Evolutionary conservation across 2,797 vertebrate genomes (phyloP).

Genomic region (Enteromius unitaeniatus): DNA sequence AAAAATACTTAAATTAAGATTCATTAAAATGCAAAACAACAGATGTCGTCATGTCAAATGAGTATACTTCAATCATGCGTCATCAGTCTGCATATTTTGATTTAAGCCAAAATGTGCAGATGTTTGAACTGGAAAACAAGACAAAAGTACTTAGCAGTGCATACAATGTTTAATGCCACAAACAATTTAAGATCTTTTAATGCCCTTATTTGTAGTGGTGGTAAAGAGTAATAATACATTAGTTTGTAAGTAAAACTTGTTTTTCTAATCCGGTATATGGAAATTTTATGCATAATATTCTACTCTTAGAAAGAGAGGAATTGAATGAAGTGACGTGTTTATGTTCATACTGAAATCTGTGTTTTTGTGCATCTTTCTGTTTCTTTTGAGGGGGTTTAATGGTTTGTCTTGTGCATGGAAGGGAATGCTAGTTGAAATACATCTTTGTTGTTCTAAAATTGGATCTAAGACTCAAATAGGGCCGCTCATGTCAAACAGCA

Average conservation of each 20-base stretch:
- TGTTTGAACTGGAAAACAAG: background rate
- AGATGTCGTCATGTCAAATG: background rate
- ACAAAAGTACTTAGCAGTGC: background rate
- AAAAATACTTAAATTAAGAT: background rate
- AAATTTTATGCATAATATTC: slow-evolving; percentile 51
- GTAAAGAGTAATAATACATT: background rate
- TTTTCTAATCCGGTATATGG: slow-evolving; percentile 1
- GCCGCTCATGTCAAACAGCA: slow-evolving; percentile 10
- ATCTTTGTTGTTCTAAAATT: slow-evolving; percentile 13
- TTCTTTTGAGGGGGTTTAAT: background rate
- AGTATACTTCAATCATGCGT: background rate
- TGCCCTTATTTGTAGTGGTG: background rate
- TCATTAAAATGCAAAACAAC: background rate
- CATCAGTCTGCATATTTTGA: background rate
- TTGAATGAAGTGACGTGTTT: slow-evolving; percentile 47
- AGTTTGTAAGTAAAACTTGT: background rate
- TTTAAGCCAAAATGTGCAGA: background rate
- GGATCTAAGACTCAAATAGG: slow-evolving; percentile 9
- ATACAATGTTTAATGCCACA: background rate
- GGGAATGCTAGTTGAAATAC: background rate
- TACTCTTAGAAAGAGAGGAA: slow-evolving; percentile 44
- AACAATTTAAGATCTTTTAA: background rate
- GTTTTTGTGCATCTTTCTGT: background rate
- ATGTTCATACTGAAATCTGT: slow-evolving; percentile 16
- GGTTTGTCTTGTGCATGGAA: background rate